phyloP scores from a whole-genome alignment of 1,140 invertebrate species.

The Zeugodacus cucurbitae region DNA sequence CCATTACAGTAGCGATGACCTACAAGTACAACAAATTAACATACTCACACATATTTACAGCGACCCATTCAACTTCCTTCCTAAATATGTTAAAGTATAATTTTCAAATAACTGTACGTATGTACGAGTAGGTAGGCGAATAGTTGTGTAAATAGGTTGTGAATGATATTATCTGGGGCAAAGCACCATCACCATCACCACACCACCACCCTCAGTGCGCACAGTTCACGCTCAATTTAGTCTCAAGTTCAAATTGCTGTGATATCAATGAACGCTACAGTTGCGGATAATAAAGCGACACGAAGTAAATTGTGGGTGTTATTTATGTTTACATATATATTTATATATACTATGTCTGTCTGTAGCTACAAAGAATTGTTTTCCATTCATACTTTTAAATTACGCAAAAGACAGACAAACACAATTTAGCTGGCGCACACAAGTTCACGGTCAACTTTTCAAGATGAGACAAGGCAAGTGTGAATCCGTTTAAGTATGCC shows the following conservation, averaged over 20 bases:
- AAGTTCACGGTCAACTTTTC: not conserved
- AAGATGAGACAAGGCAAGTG: not conserved
- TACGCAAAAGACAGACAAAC: not conserved
- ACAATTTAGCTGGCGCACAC: not conserved
- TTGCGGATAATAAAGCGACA: not conserved
- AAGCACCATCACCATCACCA: too few relatives aligned
- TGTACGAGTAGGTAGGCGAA: not conserved
- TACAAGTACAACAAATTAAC: not conserved
- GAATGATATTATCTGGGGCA: not conserved
- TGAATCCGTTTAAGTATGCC: too few relatives aligned
- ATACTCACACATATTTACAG: not conserved
- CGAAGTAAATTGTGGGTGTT: not conserved
- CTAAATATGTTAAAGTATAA: not conserved
- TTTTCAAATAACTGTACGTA: not conserved
- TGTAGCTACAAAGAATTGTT: not conserved
- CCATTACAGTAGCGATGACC: not conserved
- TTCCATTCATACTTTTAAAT: constrained; percentile 13
- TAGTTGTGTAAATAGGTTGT: not conserved
- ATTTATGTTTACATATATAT: not conserved
- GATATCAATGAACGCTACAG: constrained; percentile 7
- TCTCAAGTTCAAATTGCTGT: not conserved
- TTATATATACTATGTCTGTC: not conserved
- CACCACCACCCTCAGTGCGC: not conserved
- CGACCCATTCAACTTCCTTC: not conserved
- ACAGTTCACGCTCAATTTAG: not conserved